A percentile compares a stretch with the other conserved stretches of the same genome.
These are phyloP conservation scores for Ommatoiulus sabulosus DNA, from an alignment of 2,888 invertebrate genomes.

Conservation along the genomic window DNA sequence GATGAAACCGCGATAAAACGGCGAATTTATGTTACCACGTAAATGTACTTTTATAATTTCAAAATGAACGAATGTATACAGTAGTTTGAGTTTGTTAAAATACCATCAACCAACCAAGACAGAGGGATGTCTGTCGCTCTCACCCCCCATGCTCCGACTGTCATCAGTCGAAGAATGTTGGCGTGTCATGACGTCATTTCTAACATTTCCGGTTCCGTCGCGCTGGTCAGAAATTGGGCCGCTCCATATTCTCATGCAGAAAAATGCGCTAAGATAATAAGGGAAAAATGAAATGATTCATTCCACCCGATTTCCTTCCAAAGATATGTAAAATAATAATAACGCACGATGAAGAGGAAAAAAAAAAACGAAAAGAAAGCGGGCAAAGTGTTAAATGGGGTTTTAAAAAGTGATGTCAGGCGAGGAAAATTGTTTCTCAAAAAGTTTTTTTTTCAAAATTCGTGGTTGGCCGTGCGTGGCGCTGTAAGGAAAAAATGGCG, in stretches of 20 bases:
- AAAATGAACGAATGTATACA: too few relatives aligned
- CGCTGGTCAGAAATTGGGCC: neutral
- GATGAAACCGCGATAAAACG: too few relatives aligned
- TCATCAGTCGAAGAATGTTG: neutral
- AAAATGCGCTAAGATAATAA: neutral
- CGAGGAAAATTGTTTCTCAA: slow-evolving; percentile 27
- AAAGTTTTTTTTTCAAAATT: neutral
- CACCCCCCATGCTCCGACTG: too few relatives aligned
- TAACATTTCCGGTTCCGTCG: neutral
- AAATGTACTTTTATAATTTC: too few relatives aligned
- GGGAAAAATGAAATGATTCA: slow-evolving; percentile 22
- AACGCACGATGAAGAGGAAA: neutral
- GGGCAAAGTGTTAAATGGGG: neutral
- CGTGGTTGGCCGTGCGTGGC: slow-evolving; percentile 30
- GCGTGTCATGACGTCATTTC: neutral
- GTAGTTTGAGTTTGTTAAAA: too few relatives aligned
- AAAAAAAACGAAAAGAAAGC: neutral
- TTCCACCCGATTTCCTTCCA: slow-evolving; percentile 34
- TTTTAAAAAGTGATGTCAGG: slow-evolving; percentile 24
- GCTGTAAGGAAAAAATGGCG: neutral
- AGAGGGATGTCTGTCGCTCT: too few relatives aligned
- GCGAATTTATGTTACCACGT: too few relatives aligned
- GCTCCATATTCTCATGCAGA: neutral
- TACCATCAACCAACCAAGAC: too few relatives aligned
- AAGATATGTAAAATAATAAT: slow-evolving; percentile 3